phyloP scores from a whole-genome alignment of 1,140 invertebrate genomes.

The Drosophila tropicalis region DNA sequence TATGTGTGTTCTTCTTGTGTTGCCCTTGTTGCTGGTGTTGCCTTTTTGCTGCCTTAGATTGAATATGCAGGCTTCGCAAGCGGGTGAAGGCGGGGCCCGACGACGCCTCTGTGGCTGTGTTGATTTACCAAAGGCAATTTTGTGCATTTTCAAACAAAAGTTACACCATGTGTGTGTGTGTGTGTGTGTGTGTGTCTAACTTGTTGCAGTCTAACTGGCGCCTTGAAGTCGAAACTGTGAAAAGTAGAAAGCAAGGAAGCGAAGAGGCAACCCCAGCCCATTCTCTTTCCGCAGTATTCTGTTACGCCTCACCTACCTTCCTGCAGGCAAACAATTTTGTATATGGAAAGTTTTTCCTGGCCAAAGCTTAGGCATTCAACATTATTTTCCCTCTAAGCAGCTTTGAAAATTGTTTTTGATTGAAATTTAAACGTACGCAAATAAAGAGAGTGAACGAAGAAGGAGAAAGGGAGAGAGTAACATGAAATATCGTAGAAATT shows the following conservation, averaged over 20 bases:
- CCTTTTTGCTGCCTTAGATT: conserved; percentile 41
- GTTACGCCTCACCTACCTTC: not conserved
- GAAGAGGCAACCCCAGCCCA: not conserved
- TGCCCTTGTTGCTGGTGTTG: not conserved
- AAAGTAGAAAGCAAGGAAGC: conserved; percentile 23
- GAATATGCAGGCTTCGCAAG: conserved; percentile 45
- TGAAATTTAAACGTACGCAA: conserved; percentile 72
- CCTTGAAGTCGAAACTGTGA: conserved; percentile 29
- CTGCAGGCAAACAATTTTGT: conserved; percentile 4
- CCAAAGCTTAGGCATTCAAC: conserved; percentile 10
- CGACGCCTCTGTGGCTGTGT: conserved; percentile 49
- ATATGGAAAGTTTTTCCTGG: not conserved
- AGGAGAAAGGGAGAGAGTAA: not conserved
- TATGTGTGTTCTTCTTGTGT: conserved; percentile 34
- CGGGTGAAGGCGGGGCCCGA: not conserved
- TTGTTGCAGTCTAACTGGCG: conserved; percentile 62
- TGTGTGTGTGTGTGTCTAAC: conserved; percentile 44
- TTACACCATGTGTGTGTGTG: conserved; percentile 17
- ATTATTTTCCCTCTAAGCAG: conserved; percentile 31
- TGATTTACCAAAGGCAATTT: conserved; percentile 66
- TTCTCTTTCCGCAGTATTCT: not conserved
- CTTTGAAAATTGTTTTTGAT: conserved; percentile 71
- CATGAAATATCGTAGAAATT: not conserved
- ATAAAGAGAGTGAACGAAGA: conserved; percentile 3
- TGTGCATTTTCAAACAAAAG: conserved; percentile 56